Evolutionary conservation across 2,888 invertebrate genomes (phyloP).

Genomic region (Volucella inflata): DNA sequence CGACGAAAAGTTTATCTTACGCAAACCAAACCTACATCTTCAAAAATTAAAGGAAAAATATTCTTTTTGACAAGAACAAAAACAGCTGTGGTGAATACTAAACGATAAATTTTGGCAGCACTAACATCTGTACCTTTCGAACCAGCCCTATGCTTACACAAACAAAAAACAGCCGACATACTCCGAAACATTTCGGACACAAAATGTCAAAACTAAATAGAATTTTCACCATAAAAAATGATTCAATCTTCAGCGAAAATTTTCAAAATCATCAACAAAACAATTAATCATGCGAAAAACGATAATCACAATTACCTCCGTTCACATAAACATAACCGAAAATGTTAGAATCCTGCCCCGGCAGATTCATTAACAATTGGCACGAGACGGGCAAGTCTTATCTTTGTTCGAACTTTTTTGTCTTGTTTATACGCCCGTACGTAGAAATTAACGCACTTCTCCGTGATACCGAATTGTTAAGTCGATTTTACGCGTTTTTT

Average conservation of each 20-base stretch:
- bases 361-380: not conserved
- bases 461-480: not conserved
- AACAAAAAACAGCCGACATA: constrained; percentile 70
- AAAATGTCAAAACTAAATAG: constrained; percentile 64
- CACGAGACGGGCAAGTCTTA: constrained; percentile 22
- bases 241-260: constrained; percentile 9
- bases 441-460: not conserved
- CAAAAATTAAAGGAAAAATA: not conserved
- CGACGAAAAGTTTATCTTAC: no score
- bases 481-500: constrained; percentile 11
- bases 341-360: not conserved
- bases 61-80: not conserved
- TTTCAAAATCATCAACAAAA: not conserved
- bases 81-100: constrained; percentile 18
- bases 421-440: not conserved
- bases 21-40: no score
- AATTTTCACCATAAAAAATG: constrained; percentile 37
- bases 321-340: constrained; percentile 1
- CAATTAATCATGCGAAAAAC: not conserved
- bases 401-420: constrained; percentile 8
- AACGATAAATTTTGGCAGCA: constrained; percentile 14
- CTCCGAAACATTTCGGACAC: constrained; percentile 61
- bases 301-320: constrained; percentile 26
- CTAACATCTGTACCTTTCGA: constrained; percentile 7
- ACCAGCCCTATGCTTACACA: constrained; percentile 47